phyloP scores from a whole-genome alignment of 2,113 vertebrate genomes.

The Capreolus pygargus region DNA sequence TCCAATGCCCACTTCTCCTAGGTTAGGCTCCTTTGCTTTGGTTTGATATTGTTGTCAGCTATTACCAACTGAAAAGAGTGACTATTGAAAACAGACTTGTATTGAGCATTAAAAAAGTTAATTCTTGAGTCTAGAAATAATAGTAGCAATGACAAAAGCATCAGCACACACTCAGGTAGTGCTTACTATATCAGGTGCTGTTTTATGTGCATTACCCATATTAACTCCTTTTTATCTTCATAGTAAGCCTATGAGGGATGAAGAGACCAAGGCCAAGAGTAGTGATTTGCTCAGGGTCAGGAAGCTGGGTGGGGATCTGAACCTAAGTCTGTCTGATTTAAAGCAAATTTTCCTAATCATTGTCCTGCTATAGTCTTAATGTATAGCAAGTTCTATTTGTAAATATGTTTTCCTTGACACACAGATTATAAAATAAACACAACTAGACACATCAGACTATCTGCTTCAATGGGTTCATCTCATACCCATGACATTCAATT shows the following conservation, averaged over 20 bases:
- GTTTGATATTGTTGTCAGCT: neutral
- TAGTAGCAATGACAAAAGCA: neutral
- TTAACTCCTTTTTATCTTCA: neutral
- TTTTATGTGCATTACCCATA: neutral
- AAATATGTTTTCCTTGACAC: neutral
- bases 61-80: neutral
- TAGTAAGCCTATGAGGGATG: neutral
- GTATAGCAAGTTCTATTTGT: neutral
- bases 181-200: neutral
- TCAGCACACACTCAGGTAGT: neutral
- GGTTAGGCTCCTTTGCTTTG: neutral
- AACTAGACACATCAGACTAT: slow-evolving; percentile 5
- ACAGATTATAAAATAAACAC: slow-evolving; percentile 15
- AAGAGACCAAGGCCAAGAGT: neutral
- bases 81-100: neutral
- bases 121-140: neutral
- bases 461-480: neutral
- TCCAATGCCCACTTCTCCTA: neutral
- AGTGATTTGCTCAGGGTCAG: neutral
- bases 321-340: neutral
- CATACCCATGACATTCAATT: slow-evolving; percentile 19
- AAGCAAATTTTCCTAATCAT: neutral
- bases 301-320: neutral
- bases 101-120: neutral
- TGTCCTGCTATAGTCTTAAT: neutral